Evolutionary conservation across 1,140 invertebrate species (phyloP), one percentile per base, ranked within the genome.

Genomic region (Harlomillsia oculata): DNA sequence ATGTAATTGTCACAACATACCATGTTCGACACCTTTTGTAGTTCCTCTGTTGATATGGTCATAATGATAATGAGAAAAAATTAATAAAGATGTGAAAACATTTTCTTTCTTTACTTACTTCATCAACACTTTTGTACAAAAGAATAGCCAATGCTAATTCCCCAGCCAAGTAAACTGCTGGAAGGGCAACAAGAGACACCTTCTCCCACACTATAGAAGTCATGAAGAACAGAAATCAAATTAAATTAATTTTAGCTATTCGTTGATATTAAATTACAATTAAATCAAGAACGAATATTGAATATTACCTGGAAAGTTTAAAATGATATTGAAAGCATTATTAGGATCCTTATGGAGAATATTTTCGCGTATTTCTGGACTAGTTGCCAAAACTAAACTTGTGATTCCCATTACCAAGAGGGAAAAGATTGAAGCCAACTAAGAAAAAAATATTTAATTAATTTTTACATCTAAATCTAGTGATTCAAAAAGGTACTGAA

Each of bases 1-100:
- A 32, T 13, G 60, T 62, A n/a, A 56, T 20, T 9, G 55, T 62
- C 5, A 56, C 40, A 23, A 62, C 36, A 28, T 58, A 58, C 60
- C 60, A 62, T 4, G 36, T 21, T 8, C 60, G 43, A 30, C 41
- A 39, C 28, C 44, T 32, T 18, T 54, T 58, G 52, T 62, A 62
- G 25, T 62, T 58, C 28, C 52, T 37, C 60, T 62, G 37, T 9
- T 46, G 40, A 23, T 9, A 48, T 45, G 40, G 9, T 34, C 23
- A 28, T 16, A 52, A 8, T 9, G 39, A 41, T 29, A 26, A 30
- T 2, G 39, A 26, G 2, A 30, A 28, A 48, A 16, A 9, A 29
- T 9, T 30, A n/a, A 3, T 49, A 23, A 32, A 23, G 28, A 26
- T 20, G 5, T 20, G 5, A 43, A 43, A 43, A 14, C 16, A 28